These are phyloP conservation scores for Rhynchonycteris naso DNA, from an alignment of 2,797 vertebrate genomes.

Conservation along the genomic window DNA sequence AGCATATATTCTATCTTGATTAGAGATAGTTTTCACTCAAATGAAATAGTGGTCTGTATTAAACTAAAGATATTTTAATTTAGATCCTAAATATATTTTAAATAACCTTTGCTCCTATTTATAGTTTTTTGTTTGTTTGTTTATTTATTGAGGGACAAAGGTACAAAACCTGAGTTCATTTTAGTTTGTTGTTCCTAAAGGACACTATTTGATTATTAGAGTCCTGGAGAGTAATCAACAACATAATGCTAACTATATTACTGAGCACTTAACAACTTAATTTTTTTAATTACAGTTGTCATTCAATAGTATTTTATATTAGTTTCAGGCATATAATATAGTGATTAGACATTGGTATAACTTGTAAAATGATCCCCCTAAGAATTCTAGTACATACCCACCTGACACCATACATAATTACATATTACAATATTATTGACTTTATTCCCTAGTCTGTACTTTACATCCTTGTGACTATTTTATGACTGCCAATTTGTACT, in stretches of 20 bases:
- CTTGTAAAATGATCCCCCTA: not conserved
- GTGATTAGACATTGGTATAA: not conserved
- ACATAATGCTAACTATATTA: slow-evolving; percentile 26
- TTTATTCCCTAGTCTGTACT: too few species aligned
- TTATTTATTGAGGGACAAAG: rapidly evolving
- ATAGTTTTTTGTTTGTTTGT: not conserved
- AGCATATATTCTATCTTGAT: not conserved
- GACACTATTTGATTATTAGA: not conserved
- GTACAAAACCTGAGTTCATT: not conserved
- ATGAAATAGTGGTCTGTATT: not conserved
- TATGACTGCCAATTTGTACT: too few species aligned
- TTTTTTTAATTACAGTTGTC: not conserved
- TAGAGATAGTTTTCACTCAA: not conserved
- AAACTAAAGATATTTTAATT: not conserved
- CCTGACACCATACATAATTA: not conserved
- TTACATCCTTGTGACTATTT: too few species aligned
- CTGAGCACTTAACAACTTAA: not conserved
- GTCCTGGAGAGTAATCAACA: rapidly evolving
- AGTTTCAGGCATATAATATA: not conserved
- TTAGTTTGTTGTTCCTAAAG: not conserved
- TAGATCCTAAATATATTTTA: not conserved
- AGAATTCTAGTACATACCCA: not conserved
- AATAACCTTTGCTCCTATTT: not conserved
- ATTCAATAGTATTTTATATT: not conserved
- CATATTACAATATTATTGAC: too few species aligned